phyloP scores from a whole-genome alignment of 2,888 invertebrate genomes.

The Rotaria socialis region DNA sequence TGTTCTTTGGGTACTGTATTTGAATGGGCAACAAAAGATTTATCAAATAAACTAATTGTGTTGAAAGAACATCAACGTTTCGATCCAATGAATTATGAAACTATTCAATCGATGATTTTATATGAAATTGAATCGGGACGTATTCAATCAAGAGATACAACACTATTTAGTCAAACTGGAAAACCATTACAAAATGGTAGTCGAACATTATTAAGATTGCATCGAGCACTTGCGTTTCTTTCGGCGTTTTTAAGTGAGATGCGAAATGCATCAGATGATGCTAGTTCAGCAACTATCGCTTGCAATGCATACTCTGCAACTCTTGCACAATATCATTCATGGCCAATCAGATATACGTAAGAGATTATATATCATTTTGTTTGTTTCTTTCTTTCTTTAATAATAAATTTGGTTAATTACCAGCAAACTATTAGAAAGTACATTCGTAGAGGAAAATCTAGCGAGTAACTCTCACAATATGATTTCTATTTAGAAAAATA shows the following conservation, averaged over 20 bases:
- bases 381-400: no score
- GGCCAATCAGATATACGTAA: not conserved
- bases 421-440: no score
- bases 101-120: not conserved
- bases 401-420: no score
- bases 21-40: conserved; percentile 24
- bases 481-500: no score
- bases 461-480: no score
- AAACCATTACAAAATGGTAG: not conserved
- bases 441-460: no score
- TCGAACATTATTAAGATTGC: conserved; percentile 31
- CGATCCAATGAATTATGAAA: conserved; percentile 4
- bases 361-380: not conserved
- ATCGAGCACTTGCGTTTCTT: conserved; percentile 15
- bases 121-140: conserved; percentile 3
- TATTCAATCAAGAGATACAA: not conserved
- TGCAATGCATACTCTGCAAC: not conserved
- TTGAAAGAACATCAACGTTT: not conserved
- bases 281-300: not conserved
- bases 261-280: not conserved
- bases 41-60: not conserved
- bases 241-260: not conserved
- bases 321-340: not conserved
- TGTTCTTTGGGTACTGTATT: not conserved
- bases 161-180: not conserved